Conservation (phyloP, 2,888 invertebrate genomes). For the Drosophila kanekoi region DNA sequence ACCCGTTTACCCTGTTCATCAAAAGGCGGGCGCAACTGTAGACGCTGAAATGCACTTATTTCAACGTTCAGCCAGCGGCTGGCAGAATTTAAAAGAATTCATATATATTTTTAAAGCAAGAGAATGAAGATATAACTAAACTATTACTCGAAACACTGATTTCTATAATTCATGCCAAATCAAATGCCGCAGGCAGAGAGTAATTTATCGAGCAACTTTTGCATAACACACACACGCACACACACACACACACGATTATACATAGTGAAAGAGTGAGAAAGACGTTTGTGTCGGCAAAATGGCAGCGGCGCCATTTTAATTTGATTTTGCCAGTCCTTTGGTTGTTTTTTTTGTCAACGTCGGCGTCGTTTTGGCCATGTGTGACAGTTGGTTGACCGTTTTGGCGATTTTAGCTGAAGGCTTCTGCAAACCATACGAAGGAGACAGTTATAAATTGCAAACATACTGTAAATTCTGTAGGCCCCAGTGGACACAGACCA, state of each 20-base stretch:
- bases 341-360: constrained; percentile 26
- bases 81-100: constrained; percentile 50
- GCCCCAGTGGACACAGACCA: constrained; percentile 22
- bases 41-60: constrained; percentile 55
- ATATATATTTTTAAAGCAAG: constrained; percentile 28
- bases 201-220: constrained; percentile 62
- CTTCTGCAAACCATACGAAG: constrained; percentile 23
- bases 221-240: constrained; percentile 31
- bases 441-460: constrained; percentile 48
- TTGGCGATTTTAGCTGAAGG: constrained; percentile 62
- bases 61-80: constrained; percentile 52
- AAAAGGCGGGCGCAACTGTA: constrained; percentile 7
- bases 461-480: constrained; percentile 37
- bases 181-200: constrained; percentile 54
- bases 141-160: constrained; percentile 16
- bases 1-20: constrained; percentile 31
- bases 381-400: constrained; percentile 66
- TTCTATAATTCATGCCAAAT: constrained; percentile 66
- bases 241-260: background rate
- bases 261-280: constrained; percentile 3
- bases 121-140: constrained; percentile 2
- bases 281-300: constrained; percentile 50
- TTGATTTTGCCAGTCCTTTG: constrained; percentile 57
- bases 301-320: constrained; percentile 74
- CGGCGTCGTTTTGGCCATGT: constrained; percentile 66